phyloP scores from a whole-genome alignment of 2,113 vertebrate genomes.

The Steatornis caripensis region DNA sequence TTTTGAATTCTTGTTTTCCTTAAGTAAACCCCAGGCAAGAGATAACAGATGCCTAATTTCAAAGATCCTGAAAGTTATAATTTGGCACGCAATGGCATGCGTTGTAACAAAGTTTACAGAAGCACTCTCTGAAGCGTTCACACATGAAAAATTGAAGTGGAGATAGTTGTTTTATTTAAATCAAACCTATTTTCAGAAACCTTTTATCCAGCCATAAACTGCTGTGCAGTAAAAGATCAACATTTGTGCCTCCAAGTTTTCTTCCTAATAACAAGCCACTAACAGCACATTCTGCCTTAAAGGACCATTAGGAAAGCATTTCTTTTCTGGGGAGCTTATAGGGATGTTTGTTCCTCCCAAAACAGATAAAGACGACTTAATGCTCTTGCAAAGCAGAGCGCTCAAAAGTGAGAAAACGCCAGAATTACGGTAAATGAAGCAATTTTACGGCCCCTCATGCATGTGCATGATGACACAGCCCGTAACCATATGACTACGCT shows the following conservation, averaged over 20 bases:
- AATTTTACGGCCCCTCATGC: not conserved
- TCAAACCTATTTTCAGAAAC: slow-evolving; percentile 42
- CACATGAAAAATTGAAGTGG: slow-evolving; percentile 52
- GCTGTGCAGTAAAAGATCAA: slow-evolving; percentile 1
- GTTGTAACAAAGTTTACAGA: slow-evolving; percentile 22
- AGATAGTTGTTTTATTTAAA: slow-evolving; percentile 50
- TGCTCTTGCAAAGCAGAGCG: not conserved
- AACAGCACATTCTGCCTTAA: not conserved
- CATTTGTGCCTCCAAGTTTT: slow-evolving; percentile 4
- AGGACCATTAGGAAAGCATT: not conserved
- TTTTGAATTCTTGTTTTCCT: slow-evolving; percentile 66
- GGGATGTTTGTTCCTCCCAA: not conserved
- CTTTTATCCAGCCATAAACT: slow-evolving; percentile 46
- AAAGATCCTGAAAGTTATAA: slow-evolving; percentile 28
- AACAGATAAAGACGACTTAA: not conserved
- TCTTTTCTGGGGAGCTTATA: not conserved
- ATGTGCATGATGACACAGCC: not conserved
- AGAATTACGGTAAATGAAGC: not conserved
- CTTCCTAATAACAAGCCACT: not conserved
- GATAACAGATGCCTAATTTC: slow-evolving; percentile 68
- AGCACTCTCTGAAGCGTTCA: not conserved
- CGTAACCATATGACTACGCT: not conserved
- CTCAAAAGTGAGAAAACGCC: not conserved
- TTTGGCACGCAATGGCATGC: slow-evolving; percentile 44
- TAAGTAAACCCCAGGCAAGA: slow-evolving; percentile 68